Evolutionary conservation across 2,888 invertebrate genomes (phyloP).

Genomic region (Nemotelus pantherinus): DNA sequence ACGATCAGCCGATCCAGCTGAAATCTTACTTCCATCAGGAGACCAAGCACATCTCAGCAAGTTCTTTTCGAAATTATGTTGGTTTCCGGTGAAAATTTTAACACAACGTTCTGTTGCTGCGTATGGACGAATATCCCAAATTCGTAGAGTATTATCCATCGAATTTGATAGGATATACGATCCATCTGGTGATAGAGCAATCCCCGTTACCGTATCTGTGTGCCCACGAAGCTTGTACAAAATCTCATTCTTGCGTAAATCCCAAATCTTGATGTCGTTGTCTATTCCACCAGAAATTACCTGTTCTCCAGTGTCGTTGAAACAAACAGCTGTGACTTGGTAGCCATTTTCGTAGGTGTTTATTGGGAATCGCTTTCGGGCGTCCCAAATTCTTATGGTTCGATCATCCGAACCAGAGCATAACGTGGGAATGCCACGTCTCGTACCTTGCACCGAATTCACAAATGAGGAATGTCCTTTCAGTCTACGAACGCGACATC

Average conservation of each 20-base stretch:
- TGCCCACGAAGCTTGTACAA: conserved; percentile 91
- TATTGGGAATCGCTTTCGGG: conserved; percentile 83
- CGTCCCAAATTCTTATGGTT: conserved; percentile 92
- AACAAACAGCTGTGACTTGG: conserved; percentile 87
- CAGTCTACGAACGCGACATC: conserved; percentile 86
- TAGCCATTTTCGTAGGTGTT: conserved; percentile 77
- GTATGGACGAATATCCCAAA: conserved; percentile 97
- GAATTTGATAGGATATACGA: conserved; percentile 93
- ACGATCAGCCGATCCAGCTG: conserved; percentile 92
- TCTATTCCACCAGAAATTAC: conserved; percentile 96
- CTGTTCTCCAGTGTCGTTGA: conserved; percentile 96
- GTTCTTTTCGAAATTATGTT: conserved; percentile 98
- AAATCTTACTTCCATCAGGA: conserved; percentile 83
- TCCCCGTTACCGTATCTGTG: conserved; percentile 92
- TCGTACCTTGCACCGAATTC: conserved; percentile 73
- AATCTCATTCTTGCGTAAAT: conserved; percentile 87
- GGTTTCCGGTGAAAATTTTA: conserved; percentile 91
- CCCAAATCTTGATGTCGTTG: conserved; percentile 98
- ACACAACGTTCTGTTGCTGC: conserved; percentile 93
- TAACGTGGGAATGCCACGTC: conserved; percentile 89
- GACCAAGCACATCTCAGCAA: conserved; percentile 94
- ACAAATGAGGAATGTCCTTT: conserved; percentile 85
- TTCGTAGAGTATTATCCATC: conserved; percentile 95
- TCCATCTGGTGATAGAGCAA: conserved; percentile 85
- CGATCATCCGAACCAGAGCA: conserved; percentile 96